phyloP scores from a whole-genome alignment of 2,888 invertebrate genomes.

The Altica lythri region DNA sequence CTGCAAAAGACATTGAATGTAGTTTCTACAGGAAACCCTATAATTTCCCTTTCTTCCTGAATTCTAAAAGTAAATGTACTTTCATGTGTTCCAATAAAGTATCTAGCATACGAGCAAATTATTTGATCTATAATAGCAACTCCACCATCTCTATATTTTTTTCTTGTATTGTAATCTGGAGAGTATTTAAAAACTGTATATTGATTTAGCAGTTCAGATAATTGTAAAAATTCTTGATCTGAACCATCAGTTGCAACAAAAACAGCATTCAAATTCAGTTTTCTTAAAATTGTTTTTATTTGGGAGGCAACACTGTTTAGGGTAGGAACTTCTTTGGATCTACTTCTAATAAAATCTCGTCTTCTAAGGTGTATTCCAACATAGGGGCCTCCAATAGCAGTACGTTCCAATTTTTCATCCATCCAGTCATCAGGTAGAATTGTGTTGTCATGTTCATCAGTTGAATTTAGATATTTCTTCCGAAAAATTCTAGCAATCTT shows the following conservation, averaged over 20 bases:
- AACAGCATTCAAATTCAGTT: slow-evolving; percentile 64
- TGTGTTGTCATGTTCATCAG: slow-evolving; percentile 64
- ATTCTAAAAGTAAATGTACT: slow-evolving; percentile 97
- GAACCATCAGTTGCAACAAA: slow-evolving; percentile 88
- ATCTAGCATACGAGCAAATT: slow-evolving; percentile 85
- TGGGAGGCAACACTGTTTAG: slow-evolving; percentile 78
- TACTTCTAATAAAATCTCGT: slow-evolving; percentile 81
- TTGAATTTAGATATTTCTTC: slow-evolving; percentile 65
- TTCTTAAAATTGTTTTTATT: slow-evolving; percentile 65
- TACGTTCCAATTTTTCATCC: slow-evolving; percentile 61
- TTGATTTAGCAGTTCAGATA: slow-evolving; percentile 56
- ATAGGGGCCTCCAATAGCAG: slow-evolving; percentile 71
- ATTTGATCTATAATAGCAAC: slow-evolving; percentile 94
- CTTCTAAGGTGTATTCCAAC: slow-evolving; percentile 86
- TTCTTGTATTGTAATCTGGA: slow-evolving; percentile 59
- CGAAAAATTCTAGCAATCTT: slow-evolving; percentile 73
- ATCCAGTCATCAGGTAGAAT: slow-evolving; percentile 66
- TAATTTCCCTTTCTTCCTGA: slow-evolving; percentile 95
- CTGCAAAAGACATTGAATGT: slow-evolving; percentile 88
- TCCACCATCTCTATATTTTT: slow-evolving; percentile 77
- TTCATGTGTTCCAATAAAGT: slow-evolving; percentile 90
- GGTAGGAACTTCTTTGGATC: slow-evolving; percentile 76
- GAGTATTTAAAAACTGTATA: slow-evolving; percentile 53
- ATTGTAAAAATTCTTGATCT: slow-evolving; percentile 59
- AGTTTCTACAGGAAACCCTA: slow-evolving; percentile 78